phyloP scores from a whole-genome alignment of 2,113 vertebrate species.

The Rhea pennata region DNA sequence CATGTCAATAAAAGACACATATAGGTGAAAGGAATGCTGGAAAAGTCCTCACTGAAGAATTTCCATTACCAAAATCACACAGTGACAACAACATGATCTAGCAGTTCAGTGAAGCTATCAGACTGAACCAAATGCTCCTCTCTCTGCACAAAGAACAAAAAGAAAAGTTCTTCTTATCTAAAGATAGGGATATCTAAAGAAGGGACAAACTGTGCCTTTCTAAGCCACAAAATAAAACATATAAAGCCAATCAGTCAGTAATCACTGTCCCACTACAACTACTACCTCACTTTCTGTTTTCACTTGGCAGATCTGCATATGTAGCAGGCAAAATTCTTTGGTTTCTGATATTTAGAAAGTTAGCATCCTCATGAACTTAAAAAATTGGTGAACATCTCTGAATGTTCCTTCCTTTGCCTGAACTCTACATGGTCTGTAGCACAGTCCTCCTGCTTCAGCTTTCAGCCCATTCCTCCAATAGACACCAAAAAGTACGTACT shows the following conservation, averaged over 20 bases:
- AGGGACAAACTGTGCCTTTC: not conserved
- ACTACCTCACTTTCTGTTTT: not conserved
- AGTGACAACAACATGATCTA: not conserved
- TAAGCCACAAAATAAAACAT: not conserved
- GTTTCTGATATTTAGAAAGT: not conserved
- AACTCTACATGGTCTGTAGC: not conserved
- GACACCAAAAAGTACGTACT: not conserved
- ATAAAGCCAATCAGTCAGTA: not conserved
- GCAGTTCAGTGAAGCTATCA: not conserved
- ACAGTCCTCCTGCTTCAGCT: not conserved
- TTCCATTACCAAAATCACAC: not conserved
- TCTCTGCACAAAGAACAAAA: not conserved
- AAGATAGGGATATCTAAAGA: not conserved
- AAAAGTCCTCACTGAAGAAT: not conserved
- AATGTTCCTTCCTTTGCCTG: rapidly evolving
- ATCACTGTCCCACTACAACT: not conserved
- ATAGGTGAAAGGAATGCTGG: not conserved
- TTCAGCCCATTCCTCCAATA: not conserved
- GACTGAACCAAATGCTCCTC: not conserved
- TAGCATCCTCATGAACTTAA: not conserved
- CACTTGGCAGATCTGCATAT: not conserved
- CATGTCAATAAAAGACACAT: not conserved
- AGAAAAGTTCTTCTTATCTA: not conserved
- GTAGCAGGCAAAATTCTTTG: not conserved
- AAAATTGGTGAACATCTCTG: not conserved